phyloP scores from a whole-genome alignment of 1,140 invertebrate species.

The Papilio aristodemus region DNA sequence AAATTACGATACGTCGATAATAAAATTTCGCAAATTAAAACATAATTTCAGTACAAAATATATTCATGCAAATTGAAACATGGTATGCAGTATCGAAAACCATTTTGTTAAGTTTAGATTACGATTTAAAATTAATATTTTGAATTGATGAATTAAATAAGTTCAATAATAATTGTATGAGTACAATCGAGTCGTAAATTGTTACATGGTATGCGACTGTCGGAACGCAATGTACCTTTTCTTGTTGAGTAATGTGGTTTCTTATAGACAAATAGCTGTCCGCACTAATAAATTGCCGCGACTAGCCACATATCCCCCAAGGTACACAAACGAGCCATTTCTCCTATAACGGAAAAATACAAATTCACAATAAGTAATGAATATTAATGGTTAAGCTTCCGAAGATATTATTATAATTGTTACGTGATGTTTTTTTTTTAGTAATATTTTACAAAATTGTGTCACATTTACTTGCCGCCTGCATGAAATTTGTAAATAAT shows the following conservation, averaged over 20 bases:
- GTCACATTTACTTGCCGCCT: no score
- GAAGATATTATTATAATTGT: not conserved
- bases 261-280: constrained; percentile 64
- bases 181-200: constrained; percentile 55
- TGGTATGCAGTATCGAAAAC: not conserved
- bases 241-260: constrained; percentile 55
- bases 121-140: not conserved
- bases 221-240: constrained; percentile 40
- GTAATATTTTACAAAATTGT: no score
- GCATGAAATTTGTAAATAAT: constrained; percentile 33
- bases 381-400: constrained; percentile 50
- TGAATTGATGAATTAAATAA: not conserved
- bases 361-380: constrained; percentile 49
- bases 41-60: not conserved
- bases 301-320: constrained; percentile 43
- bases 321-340: constrained; percentile 48
- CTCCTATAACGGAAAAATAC: constrained; percentile 52
- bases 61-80: not conserved
- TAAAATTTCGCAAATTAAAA: not conserved
- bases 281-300: constrained; percentile 56
- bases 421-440: not conserved
- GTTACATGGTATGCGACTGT: constrained; percentile 39
- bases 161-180: constrained; percentile 35
- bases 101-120: not conserved
- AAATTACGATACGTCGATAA: not conserved